These are phyloP conservation scores for Phaonia tiefii DNA, from an alignment of 2,888 invertebrate species.

Conservation along the genomic window DNA sequence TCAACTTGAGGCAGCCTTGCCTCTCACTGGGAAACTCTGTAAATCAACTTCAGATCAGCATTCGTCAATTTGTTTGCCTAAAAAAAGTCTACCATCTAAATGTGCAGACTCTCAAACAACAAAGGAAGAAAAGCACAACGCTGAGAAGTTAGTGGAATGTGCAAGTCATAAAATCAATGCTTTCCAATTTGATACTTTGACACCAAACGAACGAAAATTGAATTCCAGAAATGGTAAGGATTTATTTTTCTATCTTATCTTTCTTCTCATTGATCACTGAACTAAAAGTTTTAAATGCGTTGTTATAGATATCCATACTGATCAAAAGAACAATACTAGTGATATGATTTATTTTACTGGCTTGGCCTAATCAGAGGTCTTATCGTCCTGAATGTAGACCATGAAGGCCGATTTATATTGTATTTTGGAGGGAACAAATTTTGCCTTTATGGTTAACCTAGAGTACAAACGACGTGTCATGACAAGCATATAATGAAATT, in stretches of 20 bases:
- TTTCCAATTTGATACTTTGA: slow-evolving; percentile 80
- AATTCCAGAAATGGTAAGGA: slow-evolving; percentile 49
- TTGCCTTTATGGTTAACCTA: too few relatives aligned
- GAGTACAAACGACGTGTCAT: too few relatives aligned
- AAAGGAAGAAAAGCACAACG: slow-evolving; percentile 78
- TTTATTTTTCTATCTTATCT: background rate
- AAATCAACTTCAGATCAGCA: slow-evolving; percentile 8
- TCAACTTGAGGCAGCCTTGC: slow-evolving; percentile 25
- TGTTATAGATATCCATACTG: too few relatives aligned
- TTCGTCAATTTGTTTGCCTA: slow-evolving; percentile 6
- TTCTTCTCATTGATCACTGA: too few relatives aligned
- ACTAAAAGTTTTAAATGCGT: too few relatives aligned
- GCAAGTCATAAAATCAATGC: slow-evolving; percentile 79
- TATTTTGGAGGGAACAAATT: too few relatives aligned
- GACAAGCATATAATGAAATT: too few relatives aligned
- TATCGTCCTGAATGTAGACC: too few relatives aligned
- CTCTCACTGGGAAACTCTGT: slow-evolving; percentile 14
- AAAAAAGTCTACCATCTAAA: background rate
- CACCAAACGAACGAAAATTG: slow-evolving; percentile 74
- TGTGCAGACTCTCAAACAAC: slow-evolving; percentile 1
- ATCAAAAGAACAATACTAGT: too few relatives aligned
- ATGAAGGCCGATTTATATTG: too few relatives aligned
- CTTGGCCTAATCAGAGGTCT: too few relatives aligned
- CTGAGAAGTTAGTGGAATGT: slow-evolving; percentile 79
- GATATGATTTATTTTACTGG: too few relatives aligned